These are phyloP conservation scores for Cricetomys ansorgei DNA, from an alignment of 2,113 vertebrate genomes.

Conservation along the genomic window DNA sequence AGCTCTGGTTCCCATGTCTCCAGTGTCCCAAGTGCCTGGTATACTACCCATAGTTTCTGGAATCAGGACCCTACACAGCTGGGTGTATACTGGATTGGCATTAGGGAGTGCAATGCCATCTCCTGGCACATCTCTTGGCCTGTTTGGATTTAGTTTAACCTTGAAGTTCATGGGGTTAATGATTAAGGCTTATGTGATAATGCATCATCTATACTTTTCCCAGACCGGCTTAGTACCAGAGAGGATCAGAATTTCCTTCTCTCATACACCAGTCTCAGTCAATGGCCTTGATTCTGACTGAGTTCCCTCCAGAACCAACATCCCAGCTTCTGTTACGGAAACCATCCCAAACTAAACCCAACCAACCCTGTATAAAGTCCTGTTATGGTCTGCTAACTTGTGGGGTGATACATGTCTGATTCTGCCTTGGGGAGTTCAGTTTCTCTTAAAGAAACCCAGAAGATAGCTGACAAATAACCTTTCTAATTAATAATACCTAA, in stretches of 20 bases:
- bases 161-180: neutral
- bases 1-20: neutral
- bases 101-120: neutral
- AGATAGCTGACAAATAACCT: neutral
- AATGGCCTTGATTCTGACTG: neutral
- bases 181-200: neutral
- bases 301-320: neutral
- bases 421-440: neutral
- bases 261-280: neutral
- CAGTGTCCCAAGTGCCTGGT: neutral
- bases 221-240: neutral
- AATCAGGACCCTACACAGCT: neutral
- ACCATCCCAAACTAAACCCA: neutral
- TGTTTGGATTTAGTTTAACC: neutral
- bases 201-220: neutral
- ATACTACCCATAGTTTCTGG: neutral
- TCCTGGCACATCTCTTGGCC: neutral
- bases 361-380: neutral
- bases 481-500: slow-evolving; percentile 40
- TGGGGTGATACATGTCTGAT: neutral
- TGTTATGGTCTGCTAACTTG: neutral
- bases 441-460: neutral
- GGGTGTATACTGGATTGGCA: neutral
- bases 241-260: neutral
- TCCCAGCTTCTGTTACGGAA: neutral